Base-by-base conservation (phyloP, 2,888 invertebrate genomes). In the Alviniconcha strummeri region DNA sequence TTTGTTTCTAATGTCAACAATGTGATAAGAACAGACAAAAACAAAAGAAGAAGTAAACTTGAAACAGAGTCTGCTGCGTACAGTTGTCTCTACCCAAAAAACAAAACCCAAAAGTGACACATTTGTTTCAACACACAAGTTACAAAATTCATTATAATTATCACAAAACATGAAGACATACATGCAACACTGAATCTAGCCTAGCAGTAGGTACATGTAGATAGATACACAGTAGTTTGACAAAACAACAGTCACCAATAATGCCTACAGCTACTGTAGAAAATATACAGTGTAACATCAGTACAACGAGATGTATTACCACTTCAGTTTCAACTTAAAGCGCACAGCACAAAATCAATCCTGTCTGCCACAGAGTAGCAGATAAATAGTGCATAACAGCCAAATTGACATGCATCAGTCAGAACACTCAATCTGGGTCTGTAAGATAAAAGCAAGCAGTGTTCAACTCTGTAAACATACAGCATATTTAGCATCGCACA, bases 251-350 rank as follows among this genome's bases (percentile, higher is more conserved):
- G 69, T 60, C 80, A 80, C 80, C 69, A 69, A 52, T 55, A 69
- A 80, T 64, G n/a, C 69, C 80, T 80, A 80, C n/a, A 52, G 15
- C 80, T 80, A 80, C 67, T 80, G 67, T 67, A 36, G 52, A 79
- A 67, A 67, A 69, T 55, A 55, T 69, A 80, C 79, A 80, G 55
- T 15, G 55, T 64, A 64, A 7, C 6, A 11, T 8, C 69, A n/a
- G 11, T 19, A 79, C 69, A 80, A 7, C 17, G 7, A 54, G 17
- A 64, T 69, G 69, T n/a, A 17, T 78, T 60, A 78, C 78, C 64
- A 78, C 78, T 78, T 78, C 80, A 80, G n/a, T 80, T 67, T 78
- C 80, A 80, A 54, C 69, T 67, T 69, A 54, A 78, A 64, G 78
- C 52, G 64, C 15, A 11, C 52, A 72, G 54, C 17, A 75, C 64